These are phyloP conservation scores for Yponomeuta malinellus DNA, from an alignment of 2,888 invertebrate genomes.

Conservation along the genomic window DNA sequence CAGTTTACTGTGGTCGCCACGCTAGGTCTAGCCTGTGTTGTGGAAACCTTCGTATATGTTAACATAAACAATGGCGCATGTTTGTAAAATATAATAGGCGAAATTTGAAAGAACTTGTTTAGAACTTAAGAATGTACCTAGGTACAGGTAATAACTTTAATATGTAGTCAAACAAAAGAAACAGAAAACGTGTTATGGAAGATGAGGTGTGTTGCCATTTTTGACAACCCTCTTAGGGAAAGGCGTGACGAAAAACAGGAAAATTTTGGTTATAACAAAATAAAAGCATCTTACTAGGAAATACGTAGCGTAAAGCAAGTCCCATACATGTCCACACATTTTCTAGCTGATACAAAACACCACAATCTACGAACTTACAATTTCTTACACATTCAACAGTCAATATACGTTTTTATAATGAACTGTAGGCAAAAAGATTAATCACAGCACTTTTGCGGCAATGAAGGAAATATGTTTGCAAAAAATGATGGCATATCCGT, in stretches of 20 bases:
- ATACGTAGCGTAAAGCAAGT: background rate
- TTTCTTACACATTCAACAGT: conserved; percentile 10
- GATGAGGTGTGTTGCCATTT: background rate
- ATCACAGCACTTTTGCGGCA: background rate
- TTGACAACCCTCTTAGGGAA: background rate
- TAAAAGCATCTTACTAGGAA: background rate
- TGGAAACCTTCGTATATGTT: too few species aligned
- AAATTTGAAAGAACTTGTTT: too few species aligned
- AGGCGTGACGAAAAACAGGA: background rate
- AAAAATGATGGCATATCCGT: too few species aligned
- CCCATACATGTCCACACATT: background rate
- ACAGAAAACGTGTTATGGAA: too few species aligned
- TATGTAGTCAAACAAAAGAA: too few species aligned
- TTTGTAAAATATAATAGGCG: too few species aligned
- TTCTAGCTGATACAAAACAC: background rate
- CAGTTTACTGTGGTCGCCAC: too few species aligned
- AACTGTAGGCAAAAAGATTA: conserved; percentile 11
- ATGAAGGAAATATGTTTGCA: background rate
- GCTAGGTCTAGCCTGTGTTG: too few species aligned
- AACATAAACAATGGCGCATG: too few species aligned
- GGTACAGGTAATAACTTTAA: too few species aligned
- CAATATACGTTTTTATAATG: conserved; percentile 5
- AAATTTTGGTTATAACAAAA: background rate
- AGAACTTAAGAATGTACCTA: too few species aligned
- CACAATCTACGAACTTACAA: conserved; percentile 5